phyloP scores from a whole-genome alignment of 2,888 invertebrate genomes.

The Gastrophysa polygoni region DNA sequence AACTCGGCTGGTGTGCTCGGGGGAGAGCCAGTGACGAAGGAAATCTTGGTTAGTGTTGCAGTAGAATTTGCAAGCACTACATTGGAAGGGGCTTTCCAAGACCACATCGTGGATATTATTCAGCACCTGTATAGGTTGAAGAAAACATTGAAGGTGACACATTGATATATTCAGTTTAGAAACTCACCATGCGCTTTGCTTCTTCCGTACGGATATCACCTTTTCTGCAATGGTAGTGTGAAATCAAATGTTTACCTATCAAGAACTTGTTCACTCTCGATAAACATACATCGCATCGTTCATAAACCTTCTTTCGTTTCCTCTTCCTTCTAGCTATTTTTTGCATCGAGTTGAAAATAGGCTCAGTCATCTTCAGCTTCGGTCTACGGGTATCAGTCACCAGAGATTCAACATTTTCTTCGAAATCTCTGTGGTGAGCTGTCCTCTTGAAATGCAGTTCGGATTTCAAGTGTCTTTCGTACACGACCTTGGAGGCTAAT shows the following conservation, averaged over 20 bases:
- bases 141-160: too few relatives aligned
- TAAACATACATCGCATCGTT: constrained; percentile 75
- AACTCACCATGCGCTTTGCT: constrained; percentile 65
- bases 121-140: constrained; percentile 53
- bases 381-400: constrained; percentile 36
- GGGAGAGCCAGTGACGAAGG: constrained; percentile 77
- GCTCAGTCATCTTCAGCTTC: constrained; percentile 39
- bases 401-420: constrained; percentile 52
- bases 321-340: constrained; percentile 45
- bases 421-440: constrained; percentile 71
- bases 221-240: constrained; percentile 82
- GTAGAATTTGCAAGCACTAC: constrained; percentile 83
- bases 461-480: constrained; percentile 77
- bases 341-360: constrained; percentile 31
- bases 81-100: constrained; percentile 84
- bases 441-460: constrained; percentile 73
- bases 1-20: constrained; percentile 61
- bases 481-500: constrained; percentile 74
- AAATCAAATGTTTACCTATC: constrained; percentile 85
- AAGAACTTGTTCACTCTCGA: constrained; percentile 70
- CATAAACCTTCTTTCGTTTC: constrained; percentile 63
- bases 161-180: too few relatives aligned
- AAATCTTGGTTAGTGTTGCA: constrained; percentile 77
- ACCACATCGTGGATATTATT: constrained; percentile 80
- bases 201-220: constrained; percentile 65